Percentiles rank a stretch among this genome's conserved stretches.
Evolutionary conservation across 2,888 invertebrate genomes (phyloP).

Genomic region (Meandrusa payeni): DNA sequence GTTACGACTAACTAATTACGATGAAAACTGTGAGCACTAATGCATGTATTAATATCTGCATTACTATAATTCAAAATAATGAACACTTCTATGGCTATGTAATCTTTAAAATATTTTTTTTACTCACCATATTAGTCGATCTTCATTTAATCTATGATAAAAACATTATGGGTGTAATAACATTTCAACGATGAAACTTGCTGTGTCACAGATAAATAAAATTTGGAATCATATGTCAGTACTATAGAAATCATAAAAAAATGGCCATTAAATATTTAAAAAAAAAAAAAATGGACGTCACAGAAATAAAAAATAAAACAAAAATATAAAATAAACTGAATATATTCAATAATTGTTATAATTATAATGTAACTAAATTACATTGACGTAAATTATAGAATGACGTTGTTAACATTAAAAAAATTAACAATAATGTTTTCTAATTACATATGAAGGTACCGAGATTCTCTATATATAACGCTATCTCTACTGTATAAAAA

Average conservation of each 20-base stretch:
- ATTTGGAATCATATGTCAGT: not conserved
- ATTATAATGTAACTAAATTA: constrained; percentile 67
- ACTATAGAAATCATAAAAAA: too few relatives aligned
- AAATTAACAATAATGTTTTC: constrained; percentile 30
- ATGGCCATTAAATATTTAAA: constrained; percentile 1
- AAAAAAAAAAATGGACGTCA: constrained; percentile 38
- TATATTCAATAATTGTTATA: constrained; percentile 76
- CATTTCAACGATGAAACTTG: not conserved
- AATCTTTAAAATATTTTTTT: too few relatives aligned
- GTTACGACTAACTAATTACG: too few relatives aligned
- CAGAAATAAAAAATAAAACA: constrained; percentile 72
- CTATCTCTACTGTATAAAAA: constrained; percentile 33
- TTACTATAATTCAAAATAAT: too few relatives aligned
- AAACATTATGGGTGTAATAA: not conserved
- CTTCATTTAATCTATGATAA: constrained; percentile 1
- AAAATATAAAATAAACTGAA: constrained; percentile 77
- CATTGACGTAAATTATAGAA: constrained; percentile 38
- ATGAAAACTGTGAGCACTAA: too few relatives aligned
- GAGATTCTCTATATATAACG: constrained; percentile 67
- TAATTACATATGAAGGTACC: constrained; percentile 55
- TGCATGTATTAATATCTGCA: too few relatives aligned
- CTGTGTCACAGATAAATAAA: not conserved
- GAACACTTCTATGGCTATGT: too few relatives aligned
- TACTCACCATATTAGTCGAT: constrained; percentile 5
- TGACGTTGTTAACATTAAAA: constrained; percentile 49